Base-by-base conservation (phyloP, 2,113 vertebrate genomes). In the Psophia crepitans region DNA sequence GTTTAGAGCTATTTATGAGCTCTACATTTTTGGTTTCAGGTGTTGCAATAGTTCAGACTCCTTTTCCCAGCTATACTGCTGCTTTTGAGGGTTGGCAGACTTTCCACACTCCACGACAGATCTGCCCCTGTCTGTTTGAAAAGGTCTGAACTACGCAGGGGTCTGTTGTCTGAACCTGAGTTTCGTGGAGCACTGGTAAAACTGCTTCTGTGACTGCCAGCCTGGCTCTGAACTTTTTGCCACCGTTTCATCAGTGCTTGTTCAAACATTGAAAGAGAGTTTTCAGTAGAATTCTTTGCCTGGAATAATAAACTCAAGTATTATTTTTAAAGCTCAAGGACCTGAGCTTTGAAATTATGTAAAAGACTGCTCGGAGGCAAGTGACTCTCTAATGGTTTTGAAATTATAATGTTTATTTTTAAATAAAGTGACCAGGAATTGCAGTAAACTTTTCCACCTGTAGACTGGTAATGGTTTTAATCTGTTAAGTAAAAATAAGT, bases 301-400 rank as follows among this genome's bases (percentile, higher is more conserved):
- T 76, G 63, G 35, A 48, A 84, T 66, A 93, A 94, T 81, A 82
- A 83, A 79, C 70, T 94, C 57, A 57, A 77, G 75, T 56, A 80
- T 61, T 97, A 80, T 82, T 90, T 93, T 97, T 97, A 86, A 97
- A 96, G 73, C 88, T 92, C 73, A 70, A 73, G 79, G 71, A 86
- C 68, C 39, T 82, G 78, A 84, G 84, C 84, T 93, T 97, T 94
- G 84, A 96, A 95, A 87, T 69, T 4, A 37, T 93, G 82, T 71
- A 37, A 87, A 73, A 75, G 81, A 27, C 46, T 27, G 69, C 93
- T 97, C 21, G 44, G 73, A 87, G 73, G 85, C 78, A 93, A 95
- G 95, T 84, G 44, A 64, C 70, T 91, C 39, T 91, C 87, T 94
- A 61, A 93, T 87, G 64, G 48, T 77, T 96, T 96, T 93, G 75